These are phyloP conservation scores for Mesochorus sp. DNA, from an alignment of 2,888 invertebrate species.

Conservation along the genomic window DNA sequence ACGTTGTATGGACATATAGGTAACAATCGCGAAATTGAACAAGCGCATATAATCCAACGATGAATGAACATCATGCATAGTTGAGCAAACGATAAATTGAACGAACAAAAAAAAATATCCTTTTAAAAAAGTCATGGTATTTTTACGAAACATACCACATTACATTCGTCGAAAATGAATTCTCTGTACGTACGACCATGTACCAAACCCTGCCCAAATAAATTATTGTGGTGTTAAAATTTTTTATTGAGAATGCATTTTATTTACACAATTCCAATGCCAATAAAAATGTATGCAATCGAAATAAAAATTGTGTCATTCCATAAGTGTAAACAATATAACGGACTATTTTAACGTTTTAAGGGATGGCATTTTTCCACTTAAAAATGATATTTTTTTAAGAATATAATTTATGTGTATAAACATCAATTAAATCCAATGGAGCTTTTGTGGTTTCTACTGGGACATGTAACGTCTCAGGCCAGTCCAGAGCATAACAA, in stretches of 20 bases:
- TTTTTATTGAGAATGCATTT: neutral
- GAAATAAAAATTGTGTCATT: neutral
- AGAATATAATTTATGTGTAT: too few relatives aligned
- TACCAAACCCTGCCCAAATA: neutral
- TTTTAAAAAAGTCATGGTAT: neutral
- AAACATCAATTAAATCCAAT: too few relatives aligned
- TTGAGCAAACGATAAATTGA: slow-evolving; percentile 25
- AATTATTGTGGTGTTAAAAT: neutral
- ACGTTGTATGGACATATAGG: neutral
- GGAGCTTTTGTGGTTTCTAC: too few relatives aligned
- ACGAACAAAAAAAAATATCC: slow-evolving; percentile 1
- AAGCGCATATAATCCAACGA: slow-evolving; percentile 52
- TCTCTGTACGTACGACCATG: neutral
- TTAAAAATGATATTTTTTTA: too few relatives aligned
- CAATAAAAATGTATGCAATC: neutral
- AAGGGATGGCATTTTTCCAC: too few relatives aligned
- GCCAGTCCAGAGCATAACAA: too few relatives aligned
- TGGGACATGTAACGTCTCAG: too few relatives aligned
- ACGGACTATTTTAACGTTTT: too few relatives aligned
- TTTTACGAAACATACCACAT: neutral
- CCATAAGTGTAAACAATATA: too few relatives aligned
- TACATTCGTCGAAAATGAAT: slow-evolving; percentile 14
- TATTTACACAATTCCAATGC: neutral
- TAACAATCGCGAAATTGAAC: slow-evolving; percentile 24
- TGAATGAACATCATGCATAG: slow-evolving; percentile 41